Conservation (phyloP, 2,888 invertebrate genomes). For the Tipula unca region DNA sequence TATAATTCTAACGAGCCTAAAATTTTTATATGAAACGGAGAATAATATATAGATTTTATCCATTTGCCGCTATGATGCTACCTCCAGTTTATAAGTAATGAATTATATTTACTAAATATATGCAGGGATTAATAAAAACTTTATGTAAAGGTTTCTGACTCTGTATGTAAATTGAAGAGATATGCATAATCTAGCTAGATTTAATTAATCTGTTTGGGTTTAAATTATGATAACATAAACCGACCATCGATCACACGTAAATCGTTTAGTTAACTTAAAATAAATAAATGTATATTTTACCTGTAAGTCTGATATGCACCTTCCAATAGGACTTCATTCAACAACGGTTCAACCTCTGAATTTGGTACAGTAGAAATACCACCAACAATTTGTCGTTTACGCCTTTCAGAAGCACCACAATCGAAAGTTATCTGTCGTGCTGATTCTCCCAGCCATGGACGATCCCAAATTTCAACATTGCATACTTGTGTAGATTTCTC, state of each 20-base stretch:
- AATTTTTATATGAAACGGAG: not conserved
- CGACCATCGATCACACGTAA: not conserved
- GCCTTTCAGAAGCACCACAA: not conserved
- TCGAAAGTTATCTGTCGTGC: not conserved
- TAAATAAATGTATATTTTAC: not conserved
- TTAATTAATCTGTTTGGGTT: not conserved
- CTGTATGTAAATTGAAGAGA: not conserved
- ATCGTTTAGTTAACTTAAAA: not conserved
- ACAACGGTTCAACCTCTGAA: not conserved
- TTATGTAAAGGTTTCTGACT: too few species aligned
- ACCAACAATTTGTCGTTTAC: not conserved
- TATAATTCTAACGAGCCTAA: conserved; percentile 34
- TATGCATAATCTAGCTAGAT: not conserved
- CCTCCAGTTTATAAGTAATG: not conserved
- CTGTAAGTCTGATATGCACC: not conserved
- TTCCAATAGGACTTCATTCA: not conserved
- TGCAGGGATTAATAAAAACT: too few species aligned
- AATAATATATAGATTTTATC: not conserved
- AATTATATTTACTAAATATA: too few species aligned
- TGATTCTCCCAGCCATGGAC: not conserved
- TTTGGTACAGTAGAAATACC: not conserved
- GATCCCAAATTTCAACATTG: conserved; percentile 10
- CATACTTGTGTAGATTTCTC: not conserved
- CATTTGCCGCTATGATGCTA: not conserved
- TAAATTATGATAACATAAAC: not conserved